A percentile compares a stretch with the other conserved stretches of the same genome.
Conservation (phyloP, 2,888 invertebrate genomes). For the Drosophila aldrichi region DNA sequence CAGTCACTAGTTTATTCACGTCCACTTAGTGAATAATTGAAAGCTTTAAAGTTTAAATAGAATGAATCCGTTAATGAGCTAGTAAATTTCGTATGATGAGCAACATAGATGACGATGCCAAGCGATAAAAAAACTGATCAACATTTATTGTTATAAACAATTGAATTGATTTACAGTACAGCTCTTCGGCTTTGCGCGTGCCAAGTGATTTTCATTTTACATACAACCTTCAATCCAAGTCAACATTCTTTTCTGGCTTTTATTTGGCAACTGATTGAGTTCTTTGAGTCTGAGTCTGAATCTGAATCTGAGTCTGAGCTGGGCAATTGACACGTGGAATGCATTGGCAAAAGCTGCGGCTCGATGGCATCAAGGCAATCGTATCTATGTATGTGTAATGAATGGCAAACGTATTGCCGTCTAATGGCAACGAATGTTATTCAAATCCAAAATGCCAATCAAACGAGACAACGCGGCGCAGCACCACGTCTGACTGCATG, state of each 20-base stretch:
- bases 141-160: not conserved
- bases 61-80: not conserved
- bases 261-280: constrained; percentile 4
- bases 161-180: not conserved
- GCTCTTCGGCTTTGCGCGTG: not conserved
- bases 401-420: constrained; percentile 26
- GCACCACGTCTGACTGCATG: constrained; percentile 24
- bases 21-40: not conserved
- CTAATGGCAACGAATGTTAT: constrained; percentile 30
- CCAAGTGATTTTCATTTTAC: not conserved
- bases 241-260: not conserved
- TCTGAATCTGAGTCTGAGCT: not conserved
- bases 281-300: not conserved
- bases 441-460: constrained; percentile 46
- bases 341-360: constrained; percentile 6
- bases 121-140: not conserved
- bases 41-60: not conserved
- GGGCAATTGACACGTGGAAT: constrained; percentile 13
- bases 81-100: not conserved
- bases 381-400: constrained; percentile 18
- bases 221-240: too few species aligned
- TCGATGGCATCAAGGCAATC: constrained; percentile 6
- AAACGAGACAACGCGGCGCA: constrained; percentile 15
- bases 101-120: not conserved
- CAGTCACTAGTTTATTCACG: too few species aligned